These are phyloP conservation scores for Ptilorrhoa leucosticta DNA, from an alignment of 2,113 vertebrate genomes.

Conservation along the genomic window DNA sequence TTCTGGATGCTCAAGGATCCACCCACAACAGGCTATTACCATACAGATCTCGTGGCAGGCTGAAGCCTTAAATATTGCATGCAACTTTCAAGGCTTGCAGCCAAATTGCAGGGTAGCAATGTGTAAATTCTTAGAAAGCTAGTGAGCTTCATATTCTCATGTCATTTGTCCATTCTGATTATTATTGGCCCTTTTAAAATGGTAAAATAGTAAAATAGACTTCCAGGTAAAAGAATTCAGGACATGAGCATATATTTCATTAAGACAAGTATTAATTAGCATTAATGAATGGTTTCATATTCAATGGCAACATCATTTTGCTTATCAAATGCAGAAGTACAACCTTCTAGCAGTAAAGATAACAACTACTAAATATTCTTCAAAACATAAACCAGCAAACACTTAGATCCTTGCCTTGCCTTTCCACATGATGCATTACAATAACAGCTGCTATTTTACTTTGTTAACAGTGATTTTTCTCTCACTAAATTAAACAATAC, in stretches of 20 bases:
- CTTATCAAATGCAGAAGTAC: not conserved
- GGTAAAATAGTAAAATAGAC: not conserved
- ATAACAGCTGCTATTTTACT: constrained; percentile 13
- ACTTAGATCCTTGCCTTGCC: not conserved
- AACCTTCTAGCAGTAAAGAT: not conserved
- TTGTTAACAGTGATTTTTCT: constrained; percentile 5
- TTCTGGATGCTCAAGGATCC: not conserved
- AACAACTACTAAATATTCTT: not conserved
- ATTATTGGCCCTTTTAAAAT: not conserved
- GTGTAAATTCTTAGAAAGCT: not conserved
- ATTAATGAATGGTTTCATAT: not conserved
- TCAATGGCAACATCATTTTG: not conserved
- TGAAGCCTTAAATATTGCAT: not conserved
- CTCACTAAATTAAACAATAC: constrained; percentile 1
- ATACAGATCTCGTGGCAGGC: not conserved
- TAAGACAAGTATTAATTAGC: not conserved
- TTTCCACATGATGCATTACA: not conserved
- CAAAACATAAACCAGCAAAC: not conserved
- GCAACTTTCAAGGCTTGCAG: not conserved
- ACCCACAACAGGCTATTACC: not conserved
- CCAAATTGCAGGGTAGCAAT: not conserved
- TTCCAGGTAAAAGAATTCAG: not conserved
- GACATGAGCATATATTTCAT: not conserved
- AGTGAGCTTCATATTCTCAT: not conserved
- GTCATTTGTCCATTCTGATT: not conserved